phyloP scores from a whole-genome alignment of 2,797 vertebrate species.

The Muraenolepis orangiensis region DNA sequence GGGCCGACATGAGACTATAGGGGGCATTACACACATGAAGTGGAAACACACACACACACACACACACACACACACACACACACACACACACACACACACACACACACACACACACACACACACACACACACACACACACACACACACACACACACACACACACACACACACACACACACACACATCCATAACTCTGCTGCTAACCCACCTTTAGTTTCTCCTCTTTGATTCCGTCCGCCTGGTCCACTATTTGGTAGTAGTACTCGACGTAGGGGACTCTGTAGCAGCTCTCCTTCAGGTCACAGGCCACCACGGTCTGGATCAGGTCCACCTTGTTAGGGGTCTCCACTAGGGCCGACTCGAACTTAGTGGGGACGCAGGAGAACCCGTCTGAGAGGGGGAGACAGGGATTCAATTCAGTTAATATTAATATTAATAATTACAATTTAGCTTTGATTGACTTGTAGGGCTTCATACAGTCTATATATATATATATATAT shows the following conservation, averaged over 20 bases:
- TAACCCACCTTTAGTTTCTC: constrained; percentile 71
- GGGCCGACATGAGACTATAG: too few relatives aligned
- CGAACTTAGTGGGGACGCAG: constrained; percentile 76
- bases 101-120: too few relatives aligned
- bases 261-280: constrained; percentile 68
- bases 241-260: constrained; percentile 67
- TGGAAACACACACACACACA: too few relatives aligned
- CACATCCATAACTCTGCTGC: not conserved
- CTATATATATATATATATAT: too few relatives aligned
- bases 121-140: too few relatives aligned
- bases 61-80: too few relatives aligned
- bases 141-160: too few relatives aligned
- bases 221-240: constrained; percentile 60
- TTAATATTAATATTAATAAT: not conserved
- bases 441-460: not conserved
- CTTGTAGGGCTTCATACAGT: not conserved
- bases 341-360: constrained; percentile 68
- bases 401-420: not conserved
- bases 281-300: constrained; percentile 75
- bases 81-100: too few relatives aligned
- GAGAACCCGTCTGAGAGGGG: constrained; percentile 67
- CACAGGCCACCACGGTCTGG: constrained; percentile 60
- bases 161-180: too few relatives aligned
- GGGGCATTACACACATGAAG: too few relatives aligned
- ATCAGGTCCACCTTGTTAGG: constrained; percentile 71